phyloP scores from a whole-genome alignment of 2,888 invertebrate species.

The Charanyca ferruginea region DNA sequence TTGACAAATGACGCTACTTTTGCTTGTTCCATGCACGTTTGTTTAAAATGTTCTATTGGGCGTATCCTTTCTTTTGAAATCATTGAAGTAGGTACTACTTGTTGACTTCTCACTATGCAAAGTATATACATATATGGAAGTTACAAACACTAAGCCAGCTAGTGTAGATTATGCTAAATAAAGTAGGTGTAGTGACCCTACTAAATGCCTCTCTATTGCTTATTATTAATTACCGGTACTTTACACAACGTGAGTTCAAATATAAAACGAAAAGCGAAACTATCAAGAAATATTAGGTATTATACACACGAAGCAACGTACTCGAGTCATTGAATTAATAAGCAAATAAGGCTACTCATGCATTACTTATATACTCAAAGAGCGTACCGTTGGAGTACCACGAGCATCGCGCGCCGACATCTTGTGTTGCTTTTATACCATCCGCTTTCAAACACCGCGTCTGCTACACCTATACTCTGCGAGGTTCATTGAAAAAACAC shows the following conservation, averaged over 20 bases:
- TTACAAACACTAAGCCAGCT: background rate
- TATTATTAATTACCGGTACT: slow-evolving; percentile 16
- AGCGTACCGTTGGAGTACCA: slow-evolving; percentile 79
- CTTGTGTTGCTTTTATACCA: slow-evolving; percentile 79
- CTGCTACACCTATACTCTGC: slow-evolving; percentile 81
- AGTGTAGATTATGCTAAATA: background rate
- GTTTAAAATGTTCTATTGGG: no score
- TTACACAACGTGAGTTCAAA: slow-evolving; percentile 1
- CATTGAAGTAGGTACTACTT: no score
- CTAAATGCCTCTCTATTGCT: slow-evolving; percentile 4
- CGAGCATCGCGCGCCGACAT: slow-evolving; percentile 76
- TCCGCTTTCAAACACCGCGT: slow-evolving; percentile 81
- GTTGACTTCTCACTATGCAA: no score
- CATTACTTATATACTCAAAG: slow-evolving; percentile 43
- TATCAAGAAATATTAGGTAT: slow-evolving; percentile 12
- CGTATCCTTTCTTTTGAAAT: no score
- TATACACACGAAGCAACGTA: slow-evolving; percentile 20
- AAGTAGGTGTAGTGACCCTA: background rate
- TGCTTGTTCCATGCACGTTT: background rate
- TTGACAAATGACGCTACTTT: background rate
- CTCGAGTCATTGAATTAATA: slow-evolving; percentile 43
- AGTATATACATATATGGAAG: no score
- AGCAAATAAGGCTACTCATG: slow-evolving; percentile 49
- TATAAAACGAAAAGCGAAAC: slow-evolving; percentile 19
- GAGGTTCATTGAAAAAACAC: slow-evolving; percentile 49